These are phyloP conservation scores for Alexandromys fortis DNA, from an alignment of 2,113 vertebrate species.

Conservation along the genomic window DNA sequence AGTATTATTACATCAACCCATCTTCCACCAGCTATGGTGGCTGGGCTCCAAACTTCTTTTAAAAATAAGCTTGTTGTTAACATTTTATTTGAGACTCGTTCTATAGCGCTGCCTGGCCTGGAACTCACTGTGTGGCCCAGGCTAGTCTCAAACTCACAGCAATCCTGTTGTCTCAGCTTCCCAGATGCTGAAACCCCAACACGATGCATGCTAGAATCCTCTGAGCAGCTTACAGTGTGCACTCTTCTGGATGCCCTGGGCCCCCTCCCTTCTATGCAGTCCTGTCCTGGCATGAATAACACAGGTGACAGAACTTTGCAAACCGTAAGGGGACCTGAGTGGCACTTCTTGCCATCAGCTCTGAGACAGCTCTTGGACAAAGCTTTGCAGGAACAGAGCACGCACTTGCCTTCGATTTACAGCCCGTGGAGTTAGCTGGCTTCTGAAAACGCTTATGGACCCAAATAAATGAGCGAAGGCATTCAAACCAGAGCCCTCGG, in stretches of 20 bases:
- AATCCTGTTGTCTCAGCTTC: not conserved
- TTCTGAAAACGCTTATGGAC: slow-evolving; percentile 3
- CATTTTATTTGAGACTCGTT: not conserved
- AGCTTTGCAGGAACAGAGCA: too few species aligned
- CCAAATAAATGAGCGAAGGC: slow-evolving; percentile 62
- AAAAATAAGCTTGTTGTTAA: not conserved
- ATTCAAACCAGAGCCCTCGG: slow-evolving; percentile 14
- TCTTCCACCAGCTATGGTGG: not conserved
- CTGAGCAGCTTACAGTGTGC: not conserved
- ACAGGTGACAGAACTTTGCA: not conserved
- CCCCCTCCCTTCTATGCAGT: fast-evolving
- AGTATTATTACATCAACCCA: not conserved
- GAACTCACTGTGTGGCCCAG: not conserved
- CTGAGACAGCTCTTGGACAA: not conserved
- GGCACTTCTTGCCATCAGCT: not conserved
- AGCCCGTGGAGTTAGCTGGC: not conserved
- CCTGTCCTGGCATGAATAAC: not conserved
- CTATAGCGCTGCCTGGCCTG: not conserved
- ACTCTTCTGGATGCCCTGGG: not conserved
- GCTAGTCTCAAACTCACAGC: not conserved
- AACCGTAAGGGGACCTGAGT: fast-evolving
- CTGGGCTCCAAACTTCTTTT: not conserved
- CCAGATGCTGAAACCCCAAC: not conserved
- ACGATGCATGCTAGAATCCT: not conserved
- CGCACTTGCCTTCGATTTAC: not conserved